Percentiles rank a stretch among this genome's conserved stretches.
phyloP scores from a whole-genome alignment of 2,797 vertebrate species.

The Botia almorhae region DNA sequence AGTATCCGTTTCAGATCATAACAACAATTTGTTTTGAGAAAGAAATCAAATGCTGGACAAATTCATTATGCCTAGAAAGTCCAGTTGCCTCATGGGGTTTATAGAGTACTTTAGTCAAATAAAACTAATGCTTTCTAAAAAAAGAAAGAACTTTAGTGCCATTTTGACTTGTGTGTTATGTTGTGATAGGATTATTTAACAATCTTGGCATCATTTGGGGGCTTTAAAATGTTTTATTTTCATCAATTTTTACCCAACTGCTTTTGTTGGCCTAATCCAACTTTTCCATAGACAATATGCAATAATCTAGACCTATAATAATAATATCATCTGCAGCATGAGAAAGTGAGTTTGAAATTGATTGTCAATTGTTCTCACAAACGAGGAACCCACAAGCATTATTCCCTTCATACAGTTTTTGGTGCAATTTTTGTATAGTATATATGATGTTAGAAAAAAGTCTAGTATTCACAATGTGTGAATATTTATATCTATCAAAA shows the following conservation, averaged over 20 bases:
- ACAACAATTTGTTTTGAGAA: conserved; percentile 3
- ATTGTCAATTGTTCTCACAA: background rate
- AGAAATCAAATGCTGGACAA: conserved; percentile 3
- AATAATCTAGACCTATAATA: background rate
- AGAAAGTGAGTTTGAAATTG: background rate
- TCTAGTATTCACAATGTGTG: background rate
- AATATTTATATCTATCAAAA: background rate
- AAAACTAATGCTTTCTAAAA: background rate
- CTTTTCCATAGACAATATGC: background rate
- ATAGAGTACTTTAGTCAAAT: background rate
- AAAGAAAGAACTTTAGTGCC: background rate
- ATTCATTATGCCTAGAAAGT: background rate
- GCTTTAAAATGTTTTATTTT: background rate
- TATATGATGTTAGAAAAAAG: background rate
- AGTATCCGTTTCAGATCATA: background rate
- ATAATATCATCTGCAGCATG: background rate
- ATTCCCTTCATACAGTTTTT: background rate
- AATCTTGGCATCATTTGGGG: background rate
- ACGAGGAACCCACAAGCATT: background rate
- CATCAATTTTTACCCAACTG: background rate
- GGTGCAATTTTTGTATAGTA: conserved; percentile 16
- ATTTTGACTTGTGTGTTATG: background rate
- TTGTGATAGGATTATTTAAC: conserved; percentile 8
- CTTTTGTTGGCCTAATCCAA: background rate
- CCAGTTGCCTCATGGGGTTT: background rate